Base-by-base conservation (phyloP, 2,888 invertebrate genomes). In the Aelia acuminata region DNA sequence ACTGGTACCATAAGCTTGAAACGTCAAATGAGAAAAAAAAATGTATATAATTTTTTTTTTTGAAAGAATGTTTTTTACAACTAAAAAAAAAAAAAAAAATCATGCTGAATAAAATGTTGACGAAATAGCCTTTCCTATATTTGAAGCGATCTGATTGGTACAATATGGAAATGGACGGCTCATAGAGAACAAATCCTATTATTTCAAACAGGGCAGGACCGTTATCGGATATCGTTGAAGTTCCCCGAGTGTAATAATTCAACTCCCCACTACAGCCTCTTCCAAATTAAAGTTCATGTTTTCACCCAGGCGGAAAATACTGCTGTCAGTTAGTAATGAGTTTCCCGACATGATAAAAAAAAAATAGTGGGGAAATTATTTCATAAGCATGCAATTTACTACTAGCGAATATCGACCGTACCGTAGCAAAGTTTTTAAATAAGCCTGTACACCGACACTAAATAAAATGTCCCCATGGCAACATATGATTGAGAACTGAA, bases 271-370 rank as follows among this genome's bases (percentile, higher is more conserved):
- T n/a, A 31, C 20, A 31, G 18, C 7, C 63, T 70, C 18, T 20
- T 70, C 63, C 63, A 18, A 35, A 31, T 70, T 70, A 70, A 70
- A 70, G 63, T 70, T 70, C 63, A 70, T 70, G 63, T 70, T 70
- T 35, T 35, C 31, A 35, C 18, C 18, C 3, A 35, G 8, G 31
- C 35, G 63, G 35, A 10, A 70, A 70, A 70, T 70, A 35, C 63
- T 70, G 18, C 63, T 35, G 63, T 70, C 63, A 70, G 63, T 35
- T 35, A 31, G 63, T 70, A 70, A 70, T 70, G 63, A 70, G 31
- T 70, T 70, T 70, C 20, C 63, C 18, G 63, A 15, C 63, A 35
- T 4, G 63, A 63, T 1, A 31, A 31, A 31, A 63, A 53, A 11
- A 57, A 26, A 57, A 15, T 57, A 57, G 57, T 57, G 57, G 7